phyloP scores from a whole-genome alignment of 2,797 vertebrate species.

The Acipenser oxyrinchus region DNA sequence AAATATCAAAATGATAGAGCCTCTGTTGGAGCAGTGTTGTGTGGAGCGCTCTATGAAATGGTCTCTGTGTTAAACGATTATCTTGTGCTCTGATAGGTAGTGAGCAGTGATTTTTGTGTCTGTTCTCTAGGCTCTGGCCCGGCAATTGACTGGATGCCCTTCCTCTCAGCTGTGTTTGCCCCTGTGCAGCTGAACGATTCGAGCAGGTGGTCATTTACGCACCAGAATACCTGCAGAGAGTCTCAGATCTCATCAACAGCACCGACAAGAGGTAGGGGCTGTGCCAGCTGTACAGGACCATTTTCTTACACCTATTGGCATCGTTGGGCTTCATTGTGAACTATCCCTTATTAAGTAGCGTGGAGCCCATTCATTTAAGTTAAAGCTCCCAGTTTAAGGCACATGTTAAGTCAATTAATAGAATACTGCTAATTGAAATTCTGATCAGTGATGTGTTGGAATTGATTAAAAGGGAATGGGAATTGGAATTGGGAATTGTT shows the following conservation, averaged over 20 bases:
- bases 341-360: too few species aligned
- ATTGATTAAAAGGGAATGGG: too few species aligned
- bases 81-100: too few species aligned
- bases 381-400: too few species aligned
- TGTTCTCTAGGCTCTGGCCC: slow-evolving; percentile 72
- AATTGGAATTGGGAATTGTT: too few species aligned
- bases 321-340: too few species aligned
- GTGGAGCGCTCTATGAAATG: not conserved
- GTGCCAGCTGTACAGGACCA: not conserved
- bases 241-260: slow-evolving; percentile 75
- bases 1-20: too few species aligned
- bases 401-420: too few species aligned
- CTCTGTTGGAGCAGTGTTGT: slow-evolving; percentile 8
- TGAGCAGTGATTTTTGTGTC: not conserved
- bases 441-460: too few species aligned
- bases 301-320: not conserved
- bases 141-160: slow-evolving; percentile 83
- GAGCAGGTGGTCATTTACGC: slow-evolving; percentile 88
- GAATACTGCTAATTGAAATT: too few species aligned
- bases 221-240: slow-evolving; percentile 80
- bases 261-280: slow-evolving; percentile 73
- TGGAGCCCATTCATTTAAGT: too few species aligned
- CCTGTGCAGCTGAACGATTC: slow-evolving; percentile 81
- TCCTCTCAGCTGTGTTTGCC: slow-evolving; percentile 75
- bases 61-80: too few species aligned